Evolutionary conservation across 2,888 invertebrate genomes (phyloP).

Genomic region (Reticulitermes lucifugus): DNA sequence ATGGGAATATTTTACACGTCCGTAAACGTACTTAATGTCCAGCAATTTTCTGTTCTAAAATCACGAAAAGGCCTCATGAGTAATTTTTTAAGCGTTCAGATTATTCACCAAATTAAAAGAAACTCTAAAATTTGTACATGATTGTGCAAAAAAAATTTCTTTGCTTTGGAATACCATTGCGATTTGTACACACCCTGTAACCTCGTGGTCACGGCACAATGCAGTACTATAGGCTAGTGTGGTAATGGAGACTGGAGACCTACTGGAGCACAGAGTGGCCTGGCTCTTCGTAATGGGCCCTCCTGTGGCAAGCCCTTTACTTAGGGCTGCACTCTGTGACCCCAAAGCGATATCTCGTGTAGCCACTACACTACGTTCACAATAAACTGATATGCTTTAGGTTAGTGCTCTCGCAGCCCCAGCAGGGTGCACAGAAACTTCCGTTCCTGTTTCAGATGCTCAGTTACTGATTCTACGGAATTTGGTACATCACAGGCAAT

Average conservation of each 20-base stretch:
- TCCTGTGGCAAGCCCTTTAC: conserved; percentile 14
- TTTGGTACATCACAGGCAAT: too few relatives aligned
- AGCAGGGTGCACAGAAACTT: background rate
- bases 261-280: background rate
- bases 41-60: too few relatives aligned
- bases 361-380: background rate
- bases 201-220: background rate
- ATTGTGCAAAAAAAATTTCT: too few relatives aligned
- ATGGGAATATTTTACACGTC: too few relatives aligned
- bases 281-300: conserved; percentile 8
- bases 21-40: too few relatives aligned
- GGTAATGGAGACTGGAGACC: background rate
- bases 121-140: too few relatives aligned
- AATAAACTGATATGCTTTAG: background rate
- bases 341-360: conserved; percentile 32
- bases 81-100: too few relatives aligned
- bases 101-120: too few relatives aligned
- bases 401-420: background rate
- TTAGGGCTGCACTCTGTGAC: conserved; percentile 21
- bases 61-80: too few relatives aligned
- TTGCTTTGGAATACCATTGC: too few relatives aligned
- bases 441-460: background rate
- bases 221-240: background rate
- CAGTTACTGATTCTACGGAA: background rate
- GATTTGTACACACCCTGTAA: background rate